Conservation (phyloP, 1,140 invertebrate genomes). For the Cotesia chilonis region DNA sequence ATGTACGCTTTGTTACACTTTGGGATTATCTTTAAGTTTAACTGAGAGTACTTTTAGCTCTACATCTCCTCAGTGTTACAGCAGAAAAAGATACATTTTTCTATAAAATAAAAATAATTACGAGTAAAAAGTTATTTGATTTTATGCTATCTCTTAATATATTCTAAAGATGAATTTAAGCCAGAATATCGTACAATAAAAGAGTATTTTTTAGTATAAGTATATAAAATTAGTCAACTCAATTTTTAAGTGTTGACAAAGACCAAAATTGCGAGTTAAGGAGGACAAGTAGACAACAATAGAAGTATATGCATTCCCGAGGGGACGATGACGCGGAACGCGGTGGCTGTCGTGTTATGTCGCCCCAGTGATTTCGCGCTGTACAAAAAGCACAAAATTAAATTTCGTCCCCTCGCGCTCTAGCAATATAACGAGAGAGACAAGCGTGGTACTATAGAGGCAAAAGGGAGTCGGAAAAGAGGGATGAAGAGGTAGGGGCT, state of each 20-base stretch:
- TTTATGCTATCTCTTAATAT: too few relatives aligned
- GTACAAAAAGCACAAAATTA: constrained; percentile 66
- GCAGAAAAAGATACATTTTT: too few relatives aligned
- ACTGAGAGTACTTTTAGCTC: too few relatives aligned
- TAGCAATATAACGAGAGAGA: constrained; percentile 54
- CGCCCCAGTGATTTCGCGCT: constrained; percentile 35
- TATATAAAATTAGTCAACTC: constrained; percentile 1
- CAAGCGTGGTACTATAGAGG: constrained; percentile 20
- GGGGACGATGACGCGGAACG: constrained; percentile 30
- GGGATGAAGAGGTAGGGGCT: constrained; percentile 42
- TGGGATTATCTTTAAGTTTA: too few relatives aligned
- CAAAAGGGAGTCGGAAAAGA: constrained; percentile 26
- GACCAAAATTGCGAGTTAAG: constrained; percentile 10
- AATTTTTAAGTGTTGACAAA: constrained; percentile 8
- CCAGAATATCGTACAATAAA: too few relatives aligned
- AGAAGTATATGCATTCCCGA: constrained; percentile 18
- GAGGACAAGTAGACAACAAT: constrained; percentile 32
- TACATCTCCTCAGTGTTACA: too few relatives aligned
- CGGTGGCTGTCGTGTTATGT: constrained; percentile 33
- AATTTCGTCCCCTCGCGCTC: constrained; percentile 60
- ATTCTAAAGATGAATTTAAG: too few relatives aligned
- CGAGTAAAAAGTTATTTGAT: too few relatives aligned
- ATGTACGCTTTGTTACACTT: too few relatives aligned
- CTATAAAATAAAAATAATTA: too few relatives aligned
- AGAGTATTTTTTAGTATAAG: not conserved